These are phyloP conservation scores for Cremastinae sp. DNA, from an alignment of 2,888 invertebrate genomes.

Conservation along the genomic window DNA sequence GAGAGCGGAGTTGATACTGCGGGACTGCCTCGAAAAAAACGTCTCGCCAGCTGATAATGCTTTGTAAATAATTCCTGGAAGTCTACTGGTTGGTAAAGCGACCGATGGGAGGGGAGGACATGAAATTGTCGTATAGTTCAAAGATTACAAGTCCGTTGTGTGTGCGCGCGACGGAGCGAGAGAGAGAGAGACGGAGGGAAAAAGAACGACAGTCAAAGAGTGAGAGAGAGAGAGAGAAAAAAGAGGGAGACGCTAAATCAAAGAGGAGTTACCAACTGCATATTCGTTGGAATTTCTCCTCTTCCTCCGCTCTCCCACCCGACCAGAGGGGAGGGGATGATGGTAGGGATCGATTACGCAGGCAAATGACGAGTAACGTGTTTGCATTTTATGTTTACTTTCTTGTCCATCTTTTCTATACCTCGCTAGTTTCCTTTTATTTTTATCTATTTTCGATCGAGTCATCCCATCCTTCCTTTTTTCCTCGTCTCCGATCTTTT, in stretches of 20 bases:
- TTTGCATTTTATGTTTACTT: slow-evolving; percentile 4
- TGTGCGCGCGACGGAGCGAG: slow-evolving; percentile 14
- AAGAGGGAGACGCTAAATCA: slow-evolving; percentile 26
- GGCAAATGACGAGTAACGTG: slow-evolving; percentile 17
- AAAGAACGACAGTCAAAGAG: slow-evolving; percentile 7
- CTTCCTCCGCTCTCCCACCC: too few relatives aligned
- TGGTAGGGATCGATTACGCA: slow-evolving; percentile 27
- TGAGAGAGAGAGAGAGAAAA: too few relatives aligned
- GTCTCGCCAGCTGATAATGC: slow-evolving; percentile 63
- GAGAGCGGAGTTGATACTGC: slow-evolving; percentile 61
- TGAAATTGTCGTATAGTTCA: slow-evolving; percentile 21
- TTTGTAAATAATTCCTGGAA: slow-evolving; percentile 65
- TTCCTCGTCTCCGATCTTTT: too few relatives aligned
- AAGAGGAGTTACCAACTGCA: slow-evolving; percentile 33
- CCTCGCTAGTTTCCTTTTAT: neutral
- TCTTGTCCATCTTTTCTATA: slow-evolving; percentile 4
- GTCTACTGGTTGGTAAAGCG: slow-evolving; percentile 47
- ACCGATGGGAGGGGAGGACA: slow-evolving; percentile 2
- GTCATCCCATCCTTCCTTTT: too few relatives aligned
- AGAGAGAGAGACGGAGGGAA: neutral
- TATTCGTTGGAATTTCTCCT: slow-evolving; percentile 3
- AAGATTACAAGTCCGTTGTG: slow-evolving; percentile 13
- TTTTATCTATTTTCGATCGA: neutral
- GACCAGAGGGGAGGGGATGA: neutral
- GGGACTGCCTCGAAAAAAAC: slow-evolving; percentile 37